phyloP scores from a whole-genome alignment of 2,113 vertebrate genomes.

The Micromys minutus region DNA sequence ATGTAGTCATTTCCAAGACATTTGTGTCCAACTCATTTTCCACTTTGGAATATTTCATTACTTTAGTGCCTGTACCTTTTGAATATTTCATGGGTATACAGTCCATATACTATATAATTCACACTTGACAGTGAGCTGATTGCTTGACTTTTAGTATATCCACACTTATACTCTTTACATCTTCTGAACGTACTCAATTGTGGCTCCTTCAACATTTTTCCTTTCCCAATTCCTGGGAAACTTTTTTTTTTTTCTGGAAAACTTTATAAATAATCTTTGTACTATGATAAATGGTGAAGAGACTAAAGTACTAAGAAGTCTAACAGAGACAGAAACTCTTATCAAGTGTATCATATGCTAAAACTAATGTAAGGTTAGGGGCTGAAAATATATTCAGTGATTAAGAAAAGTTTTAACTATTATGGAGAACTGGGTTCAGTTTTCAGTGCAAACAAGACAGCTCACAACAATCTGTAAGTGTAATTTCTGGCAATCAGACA shows the following conservation, averaged over 20 bases:
- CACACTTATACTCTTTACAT: not conserved
- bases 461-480: not conserved
- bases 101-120: not conserved
- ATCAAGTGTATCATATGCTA: not conserved
- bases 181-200: accelerated
- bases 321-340: not conserved
- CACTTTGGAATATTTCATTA: not conserved
- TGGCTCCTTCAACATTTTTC: too few relatives aligned
- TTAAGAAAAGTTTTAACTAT: not conserved
- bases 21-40: not conserved
- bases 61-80: not conserved
- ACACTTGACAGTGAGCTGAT: not conserved
- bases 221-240: not conserved
- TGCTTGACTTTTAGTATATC: not conserved
- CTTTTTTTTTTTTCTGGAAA: too few relatives aligned
- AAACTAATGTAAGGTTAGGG: not conserved
- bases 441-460: not conserved
- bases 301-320: not conserved
- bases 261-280: not conserved
- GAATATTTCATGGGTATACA: not conserved
- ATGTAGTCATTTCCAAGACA: not conserved
- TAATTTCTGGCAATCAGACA: not conserved
- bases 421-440: not conserved
- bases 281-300: not conserved
- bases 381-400: not conserved